These are phyloP conservation scores for Epinephelus moara DNA, from an alignment of 2,113 vertebrate genomes.

Conservation along the genomic window DNA sequence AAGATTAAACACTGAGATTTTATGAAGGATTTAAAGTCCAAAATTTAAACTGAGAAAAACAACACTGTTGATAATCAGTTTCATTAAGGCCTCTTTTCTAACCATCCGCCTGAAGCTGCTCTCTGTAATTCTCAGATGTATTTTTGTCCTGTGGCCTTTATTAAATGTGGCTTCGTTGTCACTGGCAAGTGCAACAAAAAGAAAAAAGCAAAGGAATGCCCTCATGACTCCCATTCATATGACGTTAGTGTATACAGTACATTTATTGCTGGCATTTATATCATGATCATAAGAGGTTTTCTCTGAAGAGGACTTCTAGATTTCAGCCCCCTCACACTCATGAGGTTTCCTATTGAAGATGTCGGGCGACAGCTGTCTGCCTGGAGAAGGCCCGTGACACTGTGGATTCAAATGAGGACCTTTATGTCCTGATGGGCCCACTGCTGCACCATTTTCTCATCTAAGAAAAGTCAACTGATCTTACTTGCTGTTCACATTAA, in stretches of 20 bases:
- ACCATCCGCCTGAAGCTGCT: not conserved
- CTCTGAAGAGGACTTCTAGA: conserved; percentile 5
- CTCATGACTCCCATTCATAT: conserved; percentile 15
- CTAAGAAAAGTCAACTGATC: not conserved
- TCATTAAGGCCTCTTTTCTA: not conserved
- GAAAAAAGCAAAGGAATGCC: not conserved
- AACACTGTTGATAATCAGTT: not conserved
- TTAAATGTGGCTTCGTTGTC: not conserved
- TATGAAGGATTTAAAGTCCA: not conserved
- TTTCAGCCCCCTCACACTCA: not conserved
- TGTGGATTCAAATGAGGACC: conserved; percentile 20
- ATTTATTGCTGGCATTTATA: conserved; percentile 27
- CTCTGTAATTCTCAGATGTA: not conserved
- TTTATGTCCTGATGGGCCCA: conserved; percentile 7
- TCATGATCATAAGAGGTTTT: conserved; percentile 12
- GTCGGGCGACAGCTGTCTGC: conserved; percentile 10
- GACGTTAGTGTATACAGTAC: not conserved
- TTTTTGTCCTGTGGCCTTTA: conserved; percentile 14
- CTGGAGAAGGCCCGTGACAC: not conserved
- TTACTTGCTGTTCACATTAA: not conserved
- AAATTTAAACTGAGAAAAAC: not conserved
- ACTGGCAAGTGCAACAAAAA: conserved; percentile 4
- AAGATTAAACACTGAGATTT: not conserved
- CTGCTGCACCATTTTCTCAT: conserved; percentile 2
- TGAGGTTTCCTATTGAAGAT: conserved; percentile 22